Base-by-base conservation (phyloP, 2,797 vertebrate species). In the Gymnocypris eckloni region DNA sequence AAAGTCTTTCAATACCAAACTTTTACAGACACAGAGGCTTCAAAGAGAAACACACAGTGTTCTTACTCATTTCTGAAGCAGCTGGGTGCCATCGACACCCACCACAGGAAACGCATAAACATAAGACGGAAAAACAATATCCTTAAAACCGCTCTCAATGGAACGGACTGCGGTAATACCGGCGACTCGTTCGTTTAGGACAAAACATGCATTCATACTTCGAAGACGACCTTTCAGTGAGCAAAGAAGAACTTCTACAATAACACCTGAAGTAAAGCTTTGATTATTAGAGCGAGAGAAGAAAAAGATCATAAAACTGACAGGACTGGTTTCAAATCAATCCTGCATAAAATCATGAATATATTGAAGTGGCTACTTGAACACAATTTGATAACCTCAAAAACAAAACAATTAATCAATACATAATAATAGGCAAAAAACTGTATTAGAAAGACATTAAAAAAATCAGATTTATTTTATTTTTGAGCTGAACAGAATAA, bases 81-180 rank as follows among this genome's bases (percentile, higher is more conserved):
- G 82, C 82, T 83, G 72, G 72, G 72, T 76, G 82, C 71, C 39
- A 83, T 83, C 82, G 64, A 83, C 82, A 76, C 82, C 71, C 82
- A 76, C 82, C 71, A 83, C 82, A 83, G 72, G 82, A 83, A 83
- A 76, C 72, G 33, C 72, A 83, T 83, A 83, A 76, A 76, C 82
- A 83, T 83, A 39, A 52, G 59, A 76, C 28, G 45, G 82, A 83
- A 82, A 76, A 83, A 76, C 82, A 66, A 50, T 76, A 76, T 83
- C 82, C 71, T 83, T 64, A 76, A 83, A 70, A 64, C 41, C 25
- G 45, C 25, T 75, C 70, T 64, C 70, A 22, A 37, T 75, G 54
- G 81, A 64, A 33, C 8, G 25, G 54, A 76, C 59, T 18, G 41
- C 13, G 4, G 81, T 8, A 25, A 41, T 18, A 83, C 45, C 18